Evolutionary conservation across 2,888 invertebrate genomes (phyloP), one percentile per base, ranked within the genome.

Genomic region (Eucriotettix oculatus): DNA sequence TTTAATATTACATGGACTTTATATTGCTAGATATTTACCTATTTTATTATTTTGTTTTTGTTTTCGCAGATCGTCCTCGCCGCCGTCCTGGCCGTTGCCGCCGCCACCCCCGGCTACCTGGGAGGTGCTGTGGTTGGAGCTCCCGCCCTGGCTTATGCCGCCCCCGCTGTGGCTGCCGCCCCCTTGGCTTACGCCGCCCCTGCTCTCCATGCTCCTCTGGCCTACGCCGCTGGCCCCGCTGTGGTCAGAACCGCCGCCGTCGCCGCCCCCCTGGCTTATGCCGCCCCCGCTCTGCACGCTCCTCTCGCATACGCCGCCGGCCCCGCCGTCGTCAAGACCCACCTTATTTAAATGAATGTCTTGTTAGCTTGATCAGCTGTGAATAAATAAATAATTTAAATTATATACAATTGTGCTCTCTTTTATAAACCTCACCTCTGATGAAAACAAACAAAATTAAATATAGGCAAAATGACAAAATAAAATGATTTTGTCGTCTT

Each of bases 101-200:
- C 86, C 7, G 86, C 86, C 40, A 77, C 84, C 11, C 87, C 87
- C 0, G 29, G 29, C 29, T 29, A 29, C 29, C 29, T 14, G n/a
- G 48, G 48, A 12, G 48, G 48, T 5, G n/a, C 48, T 48, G 78
- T 81, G 9, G 69, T 76, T 1, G 75, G 77, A 0, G 70, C 77
- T 11, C 69, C 72, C 14, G 71, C 74, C 40, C 68, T 69, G 16
- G 65, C 68, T 9, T 63, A 65, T 48, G 64, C 66, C 11, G 67
- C 69, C 12, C 64, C 64, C 48, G 62, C 67, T 16, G 64, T 64
- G 7, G 42, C 56, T 40, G 65, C 67, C 3, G 56, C 42, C 16
- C 44, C 48, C 48, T 9, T 48, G 48, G 48, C 48, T 9, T 48
- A 48, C 48, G 48, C 48, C 14, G 48, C 48, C 48, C 14, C 48